Evolutionary conservation across 2,113 vertebrate species (phyloP), one percentile per base, ranked within the genome.

Genomic region (Chionis minor): DNA sequence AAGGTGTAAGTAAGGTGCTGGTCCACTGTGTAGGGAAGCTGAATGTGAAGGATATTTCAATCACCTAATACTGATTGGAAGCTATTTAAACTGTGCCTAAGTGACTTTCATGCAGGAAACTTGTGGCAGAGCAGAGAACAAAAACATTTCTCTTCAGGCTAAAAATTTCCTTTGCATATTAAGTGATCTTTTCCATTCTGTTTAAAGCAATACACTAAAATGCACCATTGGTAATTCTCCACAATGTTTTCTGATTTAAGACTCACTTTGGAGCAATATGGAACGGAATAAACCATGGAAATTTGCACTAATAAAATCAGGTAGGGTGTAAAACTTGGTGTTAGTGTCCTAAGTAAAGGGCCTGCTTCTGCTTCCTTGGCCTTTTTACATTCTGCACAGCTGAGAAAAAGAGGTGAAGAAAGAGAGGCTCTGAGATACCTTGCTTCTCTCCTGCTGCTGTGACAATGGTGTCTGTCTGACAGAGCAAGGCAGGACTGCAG

Each of bases 151-250:
- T 95, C 92, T 91, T 92, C 49, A 69, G 65, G 83, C 90, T 94
- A 95, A 85, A 80, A 84, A 89, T 84, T 88, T 95, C 83, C 86
- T 94, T 92, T 86, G 86, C 94, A 94, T 94, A 87, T 78, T 85
- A 94, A 97, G 91, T 85, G 74, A 75, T 85, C 58, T 77, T 94
- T 94, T 95, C 73, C 73, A 77, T 94, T 94, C 84, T 82, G 56
- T 91, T 97, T 95, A 96, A 97, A 94, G 88, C 80, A 92, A 92
- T 82, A 84, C n/a, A 90, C 80, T 95, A 88, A 96, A 95, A 89
- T 63, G 66, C 49, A 89, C 73, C 52, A 72, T 89, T 97, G 94
- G 52, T 92, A 92, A 35, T 92, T 73, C 80, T 86, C 47, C 49
- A 87, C 73, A 81, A 10, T 91, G 89, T 91, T 92, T 94, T 69